Base-by-base conservation (phyloP, 2,888 invertebrate species). In the Mycalesis mineus region DNA sequence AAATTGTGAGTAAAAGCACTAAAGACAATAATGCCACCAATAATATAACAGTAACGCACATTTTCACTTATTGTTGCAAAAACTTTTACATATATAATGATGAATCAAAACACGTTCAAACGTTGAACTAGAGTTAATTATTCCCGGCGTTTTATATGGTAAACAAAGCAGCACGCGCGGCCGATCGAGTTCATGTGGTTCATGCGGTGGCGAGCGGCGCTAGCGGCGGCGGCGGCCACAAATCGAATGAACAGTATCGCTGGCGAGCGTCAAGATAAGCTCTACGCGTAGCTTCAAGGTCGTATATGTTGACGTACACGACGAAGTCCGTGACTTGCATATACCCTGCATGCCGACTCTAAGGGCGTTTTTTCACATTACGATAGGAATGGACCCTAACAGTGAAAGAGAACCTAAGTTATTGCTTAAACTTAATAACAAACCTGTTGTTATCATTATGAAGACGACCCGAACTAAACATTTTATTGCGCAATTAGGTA, bases 281-380 rank as follows among this genome's bases (percentile, higher is more conserved):
- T 77, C 74, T 73, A 73, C 68, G 71, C 65, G 65, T 63, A 67
- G 68, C 62, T 63, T 65, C 77, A 87, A 87, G 87, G 87, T 77
- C 84, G 69, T 68, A 66, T 66, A 71, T 75, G 77, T 78, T 80
- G 78, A 80, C 77, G 78, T 78, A 76, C 69, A 68, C n/a, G n/a
- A n/a, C n/a, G n/a, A 67, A 69, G 74, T 74, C 80, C 83, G 81
- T 85, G 83, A 84, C 80, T 83, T 70, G 83, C 78, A 82, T 84
- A 72, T 74, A 74, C 74, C 72, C 72, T 74, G 73, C 76, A 77
- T 72, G 69, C 65, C 68, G 65, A 60, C 71, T 68, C 67, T 73
- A 72, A 74, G 71, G 72, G 68, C 62, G 64, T 57, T 59, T 66
- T 65, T 62, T 61, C 57, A 63, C 55, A 61, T 54, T 45, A 28